These are phyloP conservation scores for Hippocampus barbouri DNA, from an alignment of 2,113 vertebrate species.

Conservation along the genomic window DNA sequence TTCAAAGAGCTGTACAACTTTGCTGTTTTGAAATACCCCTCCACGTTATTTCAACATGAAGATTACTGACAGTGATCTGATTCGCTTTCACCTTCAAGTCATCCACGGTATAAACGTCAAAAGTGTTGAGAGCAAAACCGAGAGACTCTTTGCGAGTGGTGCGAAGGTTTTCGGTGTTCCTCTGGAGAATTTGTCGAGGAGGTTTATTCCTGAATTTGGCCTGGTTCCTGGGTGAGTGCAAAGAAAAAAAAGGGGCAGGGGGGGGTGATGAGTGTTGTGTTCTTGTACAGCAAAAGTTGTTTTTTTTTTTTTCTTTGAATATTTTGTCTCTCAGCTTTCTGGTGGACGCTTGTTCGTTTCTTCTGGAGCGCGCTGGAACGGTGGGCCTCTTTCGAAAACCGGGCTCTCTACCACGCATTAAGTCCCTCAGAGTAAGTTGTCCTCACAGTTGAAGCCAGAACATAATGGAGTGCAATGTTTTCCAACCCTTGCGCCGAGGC, in stretches of 20 bases:
- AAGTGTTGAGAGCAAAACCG: constrained; percentile 52
- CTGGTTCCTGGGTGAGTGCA: constrained; percentile 80
- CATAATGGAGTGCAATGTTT: not conserved
- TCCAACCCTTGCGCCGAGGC: not conserved
- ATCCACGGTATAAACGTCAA: constrained; percentile 77
- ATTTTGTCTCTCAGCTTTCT: constrained; percentile 76
- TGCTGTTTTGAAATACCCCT: not conserved
- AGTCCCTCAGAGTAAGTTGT: constrained; percentile 77
- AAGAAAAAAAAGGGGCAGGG: not conserved
- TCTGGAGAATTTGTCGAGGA: constrained; percentile 71
- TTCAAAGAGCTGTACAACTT: not conserved
- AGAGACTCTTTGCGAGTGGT: constrained; percentile 27
- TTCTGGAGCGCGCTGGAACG: constrained; percentile 76
- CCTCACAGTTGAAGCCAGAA: not conserved
- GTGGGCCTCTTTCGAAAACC: constrained; percentile 92
- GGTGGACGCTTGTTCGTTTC: constrained; percentile 78
- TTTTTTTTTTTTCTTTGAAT: not conserved
- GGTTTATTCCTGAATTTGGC: constrained; percentile 78
- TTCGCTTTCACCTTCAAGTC: constrained; percentile 74
- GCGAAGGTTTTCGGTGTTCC: constrained; percentile 79
- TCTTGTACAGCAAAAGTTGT: not conserved
- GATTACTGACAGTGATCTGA: constrained; percentile 54
- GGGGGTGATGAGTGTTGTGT: no score
- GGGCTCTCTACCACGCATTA: constrained; percentile 85
- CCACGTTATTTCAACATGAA: constrained; percentile 36